Conservation (phyloP, 2,888 invertebrate species). For the Lomographa bimaculata region DNA sequence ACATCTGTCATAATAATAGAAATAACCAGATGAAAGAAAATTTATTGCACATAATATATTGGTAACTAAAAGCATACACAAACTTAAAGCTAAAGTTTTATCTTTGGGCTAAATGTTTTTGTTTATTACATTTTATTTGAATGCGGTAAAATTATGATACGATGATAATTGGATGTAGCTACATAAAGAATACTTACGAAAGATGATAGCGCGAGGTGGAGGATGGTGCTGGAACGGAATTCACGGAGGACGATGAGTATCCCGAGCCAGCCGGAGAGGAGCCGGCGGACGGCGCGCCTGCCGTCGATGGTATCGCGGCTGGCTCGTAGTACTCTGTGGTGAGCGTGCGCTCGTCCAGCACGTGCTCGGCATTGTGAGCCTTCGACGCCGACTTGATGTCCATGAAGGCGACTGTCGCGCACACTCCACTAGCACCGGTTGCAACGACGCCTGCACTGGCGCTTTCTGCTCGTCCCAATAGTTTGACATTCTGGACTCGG, state of each 20-base stretch:
- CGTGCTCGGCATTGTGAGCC: constrained; percentile 95
- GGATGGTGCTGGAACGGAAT: constrained; percentile 70
- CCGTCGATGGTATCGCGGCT: constrained; percentile 86
- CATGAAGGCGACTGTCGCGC: constrained; percentile 97
- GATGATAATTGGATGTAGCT: constrained; percentile 21
- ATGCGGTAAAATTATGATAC: constrained; percentile 29
- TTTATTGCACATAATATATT: too few species aligned
- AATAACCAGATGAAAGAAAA: too few species aligned
- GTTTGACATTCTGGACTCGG: constrained; percentile 98
- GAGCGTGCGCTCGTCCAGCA: constrained; percentile 93
- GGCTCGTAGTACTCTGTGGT: constrained; percentile 97
- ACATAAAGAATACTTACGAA: constrained; percentile 63
- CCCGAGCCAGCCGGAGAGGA: constrained; percentile 83
- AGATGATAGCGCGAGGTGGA: constrained; percentile 74
- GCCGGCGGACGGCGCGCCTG: constrained; percentile 81
- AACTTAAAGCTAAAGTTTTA: too few species aligned
- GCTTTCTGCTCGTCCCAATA: constrained; percentile 88
- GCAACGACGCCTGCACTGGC: constrained; percentile 78
- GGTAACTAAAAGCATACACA: too few species aligned
- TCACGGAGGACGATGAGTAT: constrained; percentile 85
- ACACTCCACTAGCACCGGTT: constrained; percentile 85
- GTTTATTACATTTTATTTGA: too few species aligned
- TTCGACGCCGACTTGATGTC: constrained; percentile 98
- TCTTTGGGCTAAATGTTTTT: too few species aligned
- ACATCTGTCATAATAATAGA: too few species aligned